Evolutionary conservation across 2,797 vertebrate species (phyloP), one percentile per base, ranked within the genome.

Genomic region (Uromys caudimaculatus): DNA sequence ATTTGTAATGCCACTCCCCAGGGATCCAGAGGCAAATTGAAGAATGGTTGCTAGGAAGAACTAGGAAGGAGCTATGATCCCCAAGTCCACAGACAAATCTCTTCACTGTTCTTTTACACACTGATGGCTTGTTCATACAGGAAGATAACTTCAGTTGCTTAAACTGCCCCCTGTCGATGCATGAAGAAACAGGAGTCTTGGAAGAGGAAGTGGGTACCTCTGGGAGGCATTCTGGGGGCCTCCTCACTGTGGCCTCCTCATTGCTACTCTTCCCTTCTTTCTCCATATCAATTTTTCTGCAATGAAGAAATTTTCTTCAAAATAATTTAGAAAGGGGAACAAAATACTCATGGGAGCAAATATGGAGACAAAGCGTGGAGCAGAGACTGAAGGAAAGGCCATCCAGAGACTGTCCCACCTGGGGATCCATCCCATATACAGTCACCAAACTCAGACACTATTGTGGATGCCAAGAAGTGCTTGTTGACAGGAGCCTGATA

Each of bases 201-300:
- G 73, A 83, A 85, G 91, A 64, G 76, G 77, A 97, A 97, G 44
- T 85, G 32, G 41, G 71, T 67, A 90, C 38, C 56, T 47, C 52
- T 17, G 44, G 58, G 64, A 62, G n/a, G 56, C 35, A 32, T 76
- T 7, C 23, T 44, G 27, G 6, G 7, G 21, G 47, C 84, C 92
- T 89, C 41, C 38, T 94, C 90, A 93, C 73, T 52, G 9, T 84
- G 24, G 60, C 87, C 56, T 35, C 21, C 44, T 58, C 90, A 0
- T 56, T 79, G 54, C 32, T 41, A 77, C 38, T 81, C 13, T 24
- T 88, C 6, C 10, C 6, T 71, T 81, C 14, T 64, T 89, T 54
- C 35, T 50, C 10, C 29, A 23, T 85, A 67, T 67, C 47, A 50
- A 23, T 85, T 84, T 73, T 79, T 78, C 41, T 54, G 44, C 16